Evolutionary conservation across 2,797 vertebrate genomes (phyloP), one percentile per base, ranked within the genome.

Genomic region (Rhadinocentrus ornatus): DNA sequence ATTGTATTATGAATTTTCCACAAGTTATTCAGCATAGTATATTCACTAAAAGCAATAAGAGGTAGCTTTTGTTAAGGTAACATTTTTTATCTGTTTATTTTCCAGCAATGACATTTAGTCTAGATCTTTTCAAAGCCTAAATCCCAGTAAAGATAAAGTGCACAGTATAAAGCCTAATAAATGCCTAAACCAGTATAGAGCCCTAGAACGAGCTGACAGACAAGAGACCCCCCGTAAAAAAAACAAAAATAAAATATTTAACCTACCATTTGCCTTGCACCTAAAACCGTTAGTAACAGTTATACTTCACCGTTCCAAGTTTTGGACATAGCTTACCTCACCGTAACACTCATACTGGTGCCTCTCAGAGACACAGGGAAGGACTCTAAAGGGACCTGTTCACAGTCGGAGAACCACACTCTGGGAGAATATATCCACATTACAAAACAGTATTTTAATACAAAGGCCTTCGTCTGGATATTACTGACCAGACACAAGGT

Each of bases 401-500:
- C 73, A 72, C 56, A 62, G 62, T 61, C 62, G 58, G 37, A 62
- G n/a, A n/a, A n/a, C n/a, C n/a, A n/a, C n/a, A n/a, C n/a, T 85
- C 87, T 88, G 74, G 79, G 70, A 90, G 87, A 86, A 82, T 78
- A 86, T 89, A 82, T 85, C 71, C 66, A 57, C 84, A 76, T 79
- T 57, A 48, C 79, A 78, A 81, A 86, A 77, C 61, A 54, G 69
- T 73, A 82, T 93, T 93, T 90, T 90, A 90, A 90, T 92, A 81
- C 79, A 67, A 79, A 56, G 81, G 69, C 86, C 80, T 83, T 85
- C 82, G 78, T 84, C 87, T 83, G 89, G 88, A 92, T 94, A 84
- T 88, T 82, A 80, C 86, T 90, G 82, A 94, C 91, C 94, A 90
- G 82, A 92, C 93, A 88, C 69, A 70, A 88, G 88, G 73, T 89